These are phyloP conservation scores for Puffinus mauretanicus DNA, from an alignment of 2,113 vertebrate genomes.

Conservation along the genomic window DNA sequence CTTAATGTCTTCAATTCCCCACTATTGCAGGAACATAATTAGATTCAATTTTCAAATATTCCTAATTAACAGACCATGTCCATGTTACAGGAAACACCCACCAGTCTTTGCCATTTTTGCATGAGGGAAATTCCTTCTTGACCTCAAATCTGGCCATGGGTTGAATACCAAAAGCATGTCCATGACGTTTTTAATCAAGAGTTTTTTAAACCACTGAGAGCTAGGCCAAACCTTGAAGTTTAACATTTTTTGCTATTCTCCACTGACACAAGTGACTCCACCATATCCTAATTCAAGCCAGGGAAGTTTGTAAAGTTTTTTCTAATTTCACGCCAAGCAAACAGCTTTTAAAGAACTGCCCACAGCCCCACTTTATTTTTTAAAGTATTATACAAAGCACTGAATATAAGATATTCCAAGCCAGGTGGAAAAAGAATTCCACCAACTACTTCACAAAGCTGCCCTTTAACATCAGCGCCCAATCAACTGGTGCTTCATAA, in stretches of 20 bases:
- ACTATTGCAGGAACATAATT: background rate
- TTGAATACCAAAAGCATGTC: background rate
- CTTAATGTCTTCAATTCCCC: background rate
- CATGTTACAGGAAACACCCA: background rate
- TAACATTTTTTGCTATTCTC: background rate
- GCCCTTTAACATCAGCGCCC: background rate
- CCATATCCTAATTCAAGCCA: background rate
- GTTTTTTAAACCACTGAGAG: background rate
- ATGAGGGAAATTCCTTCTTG: background rate
- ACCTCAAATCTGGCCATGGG: background rate
- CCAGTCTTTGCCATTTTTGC: background rate
- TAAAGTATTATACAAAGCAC: background rate
- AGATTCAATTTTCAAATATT: constrained; percentile 1
- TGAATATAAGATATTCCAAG: background rate
- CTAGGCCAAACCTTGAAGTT: background rate
- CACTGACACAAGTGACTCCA: background rate
- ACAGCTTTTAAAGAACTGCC: background rate
- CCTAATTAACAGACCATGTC: background rate
- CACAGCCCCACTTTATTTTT: background rate
- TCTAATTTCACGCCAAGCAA: background rate
- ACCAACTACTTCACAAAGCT: background rate
- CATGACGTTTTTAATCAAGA: background rate
- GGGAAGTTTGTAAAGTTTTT: background rate
- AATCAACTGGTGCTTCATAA: background rate
- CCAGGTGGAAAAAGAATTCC: background rate